phyloP scores from a whole-genome alignment of 2,888 invertebrate genomes.

The Drosophila phalerata region DNA sequence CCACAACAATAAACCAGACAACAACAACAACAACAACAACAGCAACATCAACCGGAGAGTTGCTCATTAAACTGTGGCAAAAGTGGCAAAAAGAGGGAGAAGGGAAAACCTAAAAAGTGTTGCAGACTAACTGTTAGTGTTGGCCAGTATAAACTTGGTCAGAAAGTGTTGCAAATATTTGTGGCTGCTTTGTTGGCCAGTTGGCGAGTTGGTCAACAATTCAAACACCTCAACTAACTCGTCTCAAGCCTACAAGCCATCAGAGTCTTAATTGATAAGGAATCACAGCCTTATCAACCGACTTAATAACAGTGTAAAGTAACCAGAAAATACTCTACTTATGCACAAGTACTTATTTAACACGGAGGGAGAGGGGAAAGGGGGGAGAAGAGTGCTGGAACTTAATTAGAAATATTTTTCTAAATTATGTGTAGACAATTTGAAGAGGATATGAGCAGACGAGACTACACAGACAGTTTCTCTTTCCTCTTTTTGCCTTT shows the following conservation, averaged over 20 bases:
- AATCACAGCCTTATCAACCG: slow-evolving; percentile 24
- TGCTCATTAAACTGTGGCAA: slow-evolving; percentile 53
- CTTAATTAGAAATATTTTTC: slow-evolving; percentile 72
- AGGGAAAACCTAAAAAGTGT: slow-evolving; percentile 32
- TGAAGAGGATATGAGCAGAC: slow-evolving; percentile 48
- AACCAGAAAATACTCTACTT: slow-evolving; percentile 8
- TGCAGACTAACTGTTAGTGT: slow-evolving; percentile 36
- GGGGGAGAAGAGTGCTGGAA: slow-evolving; percentile 3
- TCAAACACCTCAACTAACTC: slow-evolving; percentile 18
- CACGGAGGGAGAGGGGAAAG: not conserved
- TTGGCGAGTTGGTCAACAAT: slow-evolving; percentile 32
- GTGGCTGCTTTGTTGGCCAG: slow-evolving; percentile 28
- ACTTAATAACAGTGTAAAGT: slow-evolving; percentile 15
- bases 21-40: slow-evolving; percentile 21
- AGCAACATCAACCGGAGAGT: slow-evolving; percentile 19
- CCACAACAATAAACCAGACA: slow-evolving; percentile 60
- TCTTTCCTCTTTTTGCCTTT: not conserved
- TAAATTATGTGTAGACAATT: slow-evolving; percentile 65
- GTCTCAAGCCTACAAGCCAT: slow-evolving; percentile 26
- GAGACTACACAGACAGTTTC: slow-evolving; percentile 34
- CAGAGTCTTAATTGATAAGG: slow-evolving; percentile 42
- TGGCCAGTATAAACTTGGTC: slow-evolving; percentile 38
- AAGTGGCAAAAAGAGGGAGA: not conserved
- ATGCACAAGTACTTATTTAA: slow-evolving; percentile 10
- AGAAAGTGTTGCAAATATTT: slow-evolving; percentile 49